Base-by-base conservation (phyloP, 2,888 invertebrate species). In the Caenorhabditis zanzibari region DNA sequence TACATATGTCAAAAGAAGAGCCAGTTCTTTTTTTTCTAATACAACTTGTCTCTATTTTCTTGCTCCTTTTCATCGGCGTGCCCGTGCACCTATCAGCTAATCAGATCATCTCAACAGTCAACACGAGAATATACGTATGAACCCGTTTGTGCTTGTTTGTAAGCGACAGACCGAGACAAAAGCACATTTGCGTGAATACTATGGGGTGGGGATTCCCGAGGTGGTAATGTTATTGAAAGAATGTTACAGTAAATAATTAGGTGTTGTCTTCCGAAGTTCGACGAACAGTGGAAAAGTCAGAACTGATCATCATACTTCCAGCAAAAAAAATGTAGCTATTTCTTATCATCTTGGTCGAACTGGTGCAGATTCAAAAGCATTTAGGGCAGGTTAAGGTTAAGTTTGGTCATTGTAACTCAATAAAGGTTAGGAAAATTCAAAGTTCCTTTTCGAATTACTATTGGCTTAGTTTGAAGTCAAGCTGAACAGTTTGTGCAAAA, bases 11-110 rank as follows among this genome's bases (percentile, higher is more conserved):
- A 69, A 38, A 68, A 68, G 59, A 24, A 44, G 19, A 71, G 77
- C 77, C 63, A 69, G 77, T 61, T 71, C 49, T 35, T 56, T 63
- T 44, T 38, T 35, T 22, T n/a, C 22, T 14, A 38, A 38, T 12
- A 38, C 32, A 12, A 22, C 22, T 61, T 24, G n/a, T 22, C 32
- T 63, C 47, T 47, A 52, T 71, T 54, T 69, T 71, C 66, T 58
- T 56, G 49, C 56, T 54, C 35, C 32, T n/a, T n/a, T n/a, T 61
- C 56, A 19, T 16, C 56, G 54, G 26, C 54, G 76, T 68, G 68
- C 68, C 76, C 61, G 77, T 77, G 77, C 77, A 77, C 77, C 77
- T 77, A 77, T 77, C 77, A 69, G 77, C 77, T 77, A 77, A 77
- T 77, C 77, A 77, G 69, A 61, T 77, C 68, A 77, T 69, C 77